These are phyloP conservation scores for Bungarus multicinctus DNA, from an alignment of 2,113 vertebrate species.

Conservation along the genomic window DNA sequence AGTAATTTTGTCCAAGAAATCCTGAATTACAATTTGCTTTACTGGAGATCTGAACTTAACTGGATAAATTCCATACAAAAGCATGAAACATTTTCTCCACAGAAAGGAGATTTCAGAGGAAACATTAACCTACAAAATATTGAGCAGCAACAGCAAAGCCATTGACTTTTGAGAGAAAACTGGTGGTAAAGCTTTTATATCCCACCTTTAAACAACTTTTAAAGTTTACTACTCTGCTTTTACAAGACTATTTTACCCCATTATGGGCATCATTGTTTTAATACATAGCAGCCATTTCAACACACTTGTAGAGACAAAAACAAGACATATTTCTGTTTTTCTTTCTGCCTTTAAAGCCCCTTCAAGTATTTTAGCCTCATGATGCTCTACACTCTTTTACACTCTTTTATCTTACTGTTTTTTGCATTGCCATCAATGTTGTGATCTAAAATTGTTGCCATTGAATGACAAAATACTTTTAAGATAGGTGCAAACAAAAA, in stretches of 20 bases:
- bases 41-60: background rate
- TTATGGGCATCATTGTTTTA: slow-evolving; percentile 21
- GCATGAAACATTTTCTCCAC: slow-evolving; percentile 5
- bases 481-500: slow-evolving; percentile 40
- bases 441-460: slow-evolving; percentile 34
- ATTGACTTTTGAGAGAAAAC: slow-evolving; percentile 23
- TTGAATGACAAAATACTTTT: background rate
- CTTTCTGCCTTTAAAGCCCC: accelerated
- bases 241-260: slow-evolving; percentile 46
- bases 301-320: background rate
- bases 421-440: slow-evolving; percentile 4
- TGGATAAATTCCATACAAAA: slow-evolving; percentile 28
- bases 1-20: background rate
- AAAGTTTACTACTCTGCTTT: slow-evolving; percentile 27
- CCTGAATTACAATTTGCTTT: background rate
- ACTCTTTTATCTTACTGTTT: slow-evolving; percentile 21
- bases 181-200: slow-evolving; percentile 21
- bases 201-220: slow-evolving; percentile 30
- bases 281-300: background rate
- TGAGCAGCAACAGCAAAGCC: slow-evolving; percentile 35
- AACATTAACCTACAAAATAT: slow-evolving; percentile 12
- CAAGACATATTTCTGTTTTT: background rate
- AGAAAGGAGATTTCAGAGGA: slow-evolving; percentile 24
- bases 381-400: slow-evolving; percentile 1
- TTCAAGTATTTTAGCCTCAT: slow-evolving; percentile 1